Conservation (phyloP, 2,113 vertebrate species). For the Prionailurus viverrinus region DNA sequence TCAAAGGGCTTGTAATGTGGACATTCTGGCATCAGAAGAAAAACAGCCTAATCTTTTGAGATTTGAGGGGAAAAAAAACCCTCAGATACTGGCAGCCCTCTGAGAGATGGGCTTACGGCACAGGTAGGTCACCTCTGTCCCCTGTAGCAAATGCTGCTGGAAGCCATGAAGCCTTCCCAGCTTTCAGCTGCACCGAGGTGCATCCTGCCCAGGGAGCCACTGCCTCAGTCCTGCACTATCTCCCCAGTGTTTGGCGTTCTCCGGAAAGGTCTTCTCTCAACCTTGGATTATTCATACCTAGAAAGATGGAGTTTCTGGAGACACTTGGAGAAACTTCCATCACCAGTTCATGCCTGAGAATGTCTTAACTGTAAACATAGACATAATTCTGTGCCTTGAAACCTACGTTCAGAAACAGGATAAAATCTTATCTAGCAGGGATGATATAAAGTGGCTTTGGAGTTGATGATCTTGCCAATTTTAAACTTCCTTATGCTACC, state of each 20-base stretch:
- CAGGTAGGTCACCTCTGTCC: background rate
- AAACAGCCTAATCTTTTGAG: background rate
- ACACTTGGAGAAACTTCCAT: background rate
- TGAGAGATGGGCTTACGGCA: background rate
- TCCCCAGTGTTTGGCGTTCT: too few relatives aligned
- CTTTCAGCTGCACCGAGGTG: background rate
- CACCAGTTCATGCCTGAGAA: background rate
- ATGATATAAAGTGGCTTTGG: background rate
- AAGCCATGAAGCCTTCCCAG: background rate
- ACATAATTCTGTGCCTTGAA: background rate
- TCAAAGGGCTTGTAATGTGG: background rate
- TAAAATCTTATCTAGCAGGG: background rate
- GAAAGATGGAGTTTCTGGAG: background rate
- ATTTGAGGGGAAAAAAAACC: background rate
- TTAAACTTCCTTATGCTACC: background rate
- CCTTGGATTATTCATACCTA: background rate
- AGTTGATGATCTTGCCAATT: background rate
- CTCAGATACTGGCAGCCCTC: background rate
- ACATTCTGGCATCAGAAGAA: background rate
- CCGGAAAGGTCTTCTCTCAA: background rate
- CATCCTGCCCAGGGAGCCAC: background rate
- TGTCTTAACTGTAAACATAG: background rate
- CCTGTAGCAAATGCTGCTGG: background rate
- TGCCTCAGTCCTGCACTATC: background rate
- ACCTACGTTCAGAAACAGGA: background rate